Base-by-base conservation (phyloP, 2,797 vertebrate species). In the Carcharodon carcharias region DNA sequence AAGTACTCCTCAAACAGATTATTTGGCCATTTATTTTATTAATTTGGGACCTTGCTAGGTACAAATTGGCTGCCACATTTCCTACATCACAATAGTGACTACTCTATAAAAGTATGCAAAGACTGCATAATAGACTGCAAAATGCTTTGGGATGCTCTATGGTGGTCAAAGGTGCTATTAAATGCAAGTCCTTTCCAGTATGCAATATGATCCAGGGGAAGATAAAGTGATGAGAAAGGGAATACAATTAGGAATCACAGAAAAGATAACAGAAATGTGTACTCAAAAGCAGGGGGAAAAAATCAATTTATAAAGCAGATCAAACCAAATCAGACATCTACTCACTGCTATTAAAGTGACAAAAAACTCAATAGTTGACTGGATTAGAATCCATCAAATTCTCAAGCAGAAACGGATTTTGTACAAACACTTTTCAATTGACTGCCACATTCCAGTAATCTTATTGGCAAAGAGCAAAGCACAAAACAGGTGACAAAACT, bases 171-270 rank as follows among this genome's bases (percentile, higher is more conserved):
- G 65, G 18, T 7, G 16, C 40, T 45, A 50, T 21, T 23, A 56
- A 89, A 89, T 58, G 31, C 87, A 89, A 56, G 45, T 54, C 18
- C 23, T 21, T 88, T 26, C 85, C 2, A 28, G 96, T 98, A 98
- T 91, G 97, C 98, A 96, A 98, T 97, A 97, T 98, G 98, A 98
- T 98, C 26, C 98, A 97, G 97, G 96, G 96, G 21, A 96, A 96
- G 96, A 96, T 96, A 96, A 96, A 96, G 69, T 96, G 96, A 96
- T 96, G 96, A 96, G 96, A 96, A 96, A 89, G 77, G 50, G 31
- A 80, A 85, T 18, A 50, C 4, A 45, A 45, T 50, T 45, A 7
- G 16, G 80, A 85, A 85, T 85, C 80, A 45, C 80, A 85, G n/a
- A 18, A 35, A 16, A 56, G 50, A 11, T 18, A 67, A 88, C 67